Evolutionary conservation across 2,113 vertebrate species (phyloP).

Genomic region (Gambusia holbrooki): DNA sequence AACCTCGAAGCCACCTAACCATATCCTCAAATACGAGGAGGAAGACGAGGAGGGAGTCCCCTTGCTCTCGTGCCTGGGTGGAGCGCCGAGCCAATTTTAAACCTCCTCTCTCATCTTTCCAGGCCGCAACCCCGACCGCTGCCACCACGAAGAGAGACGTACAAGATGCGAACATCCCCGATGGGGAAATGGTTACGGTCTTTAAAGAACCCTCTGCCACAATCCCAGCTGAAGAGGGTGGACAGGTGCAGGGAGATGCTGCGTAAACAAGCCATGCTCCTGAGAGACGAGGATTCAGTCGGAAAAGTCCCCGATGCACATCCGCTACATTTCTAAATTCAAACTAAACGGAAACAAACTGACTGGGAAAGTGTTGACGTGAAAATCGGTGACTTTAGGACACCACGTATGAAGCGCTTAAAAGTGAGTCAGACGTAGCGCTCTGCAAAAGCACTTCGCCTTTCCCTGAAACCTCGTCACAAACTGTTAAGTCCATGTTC

Average conservation of each 20-base stretch:
- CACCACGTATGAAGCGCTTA: no score
- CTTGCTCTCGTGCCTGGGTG: constrained; percentile 45
- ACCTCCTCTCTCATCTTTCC: neutral
- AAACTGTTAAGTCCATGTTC: no score
- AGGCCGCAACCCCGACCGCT: constrained; percentile 17
- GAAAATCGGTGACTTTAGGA: no score
- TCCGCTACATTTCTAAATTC: neutral
- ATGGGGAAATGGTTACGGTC: neutral
- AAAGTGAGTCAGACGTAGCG: no score
- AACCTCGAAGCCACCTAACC: constrained; percentile 9
- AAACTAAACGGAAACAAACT: neutral
- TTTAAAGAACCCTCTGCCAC: neutral
- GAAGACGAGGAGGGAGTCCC: constrained; percentile 3
- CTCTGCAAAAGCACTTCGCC: no score
- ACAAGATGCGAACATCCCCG: neutral
- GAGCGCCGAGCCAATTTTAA: constrained; percentile 50
- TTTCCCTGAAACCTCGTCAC: no score
- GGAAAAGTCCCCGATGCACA: no score
- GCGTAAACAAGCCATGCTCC: neutral
- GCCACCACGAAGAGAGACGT: constrained; percentile 11
- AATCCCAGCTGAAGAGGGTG: neutral
- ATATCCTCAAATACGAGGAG: neutral
- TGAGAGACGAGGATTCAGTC: neutral
- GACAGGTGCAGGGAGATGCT: neutral
- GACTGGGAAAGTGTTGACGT: no score